These are phyloP conservation scores for Buphagus erythrorhynchus DNA, from an alignment of 2,797 vertebrate genomes.

Conservation along the genomic window DNA sequence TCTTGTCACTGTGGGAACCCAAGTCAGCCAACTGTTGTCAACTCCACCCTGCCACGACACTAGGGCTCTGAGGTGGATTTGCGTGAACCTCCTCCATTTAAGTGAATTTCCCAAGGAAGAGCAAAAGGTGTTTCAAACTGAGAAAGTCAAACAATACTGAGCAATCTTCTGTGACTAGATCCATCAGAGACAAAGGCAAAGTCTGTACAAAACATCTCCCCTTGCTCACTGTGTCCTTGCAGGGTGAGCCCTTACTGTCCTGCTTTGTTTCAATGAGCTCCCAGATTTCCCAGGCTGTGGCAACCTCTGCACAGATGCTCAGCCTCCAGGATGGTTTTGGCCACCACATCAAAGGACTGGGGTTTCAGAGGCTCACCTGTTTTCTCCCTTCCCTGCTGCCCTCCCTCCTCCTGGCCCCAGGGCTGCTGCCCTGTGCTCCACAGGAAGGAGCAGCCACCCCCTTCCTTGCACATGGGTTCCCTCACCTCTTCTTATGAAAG, in stretches of 20 bases:
- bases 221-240: neutral
- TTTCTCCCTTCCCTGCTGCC: rapidly evolving
- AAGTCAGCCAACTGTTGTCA: neutral
- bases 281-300: neutral
- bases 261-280: neutral
- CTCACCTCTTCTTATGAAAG: neutral
- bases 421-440: neutral
- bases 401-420: rapidly evolving
- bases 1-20: neutral
- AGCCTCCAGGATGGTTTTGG: neutral
- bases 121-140: neutral
- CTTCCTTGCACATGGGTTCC: neutral
- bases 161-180: neutral
- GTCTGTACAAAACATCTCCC: neutral
- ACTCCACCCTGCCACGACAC: neutral
- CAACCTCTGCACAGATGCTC: neutral
- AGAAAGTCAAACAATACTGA: neutral
- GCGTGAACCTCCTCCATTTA: neutral
- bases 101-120: neutral
- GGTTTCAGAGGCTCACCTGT: rapidly evolving
- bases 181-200: neutral
- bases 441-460: neutral
- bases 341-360: neutral
- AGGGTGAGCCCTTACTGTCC: neutral
- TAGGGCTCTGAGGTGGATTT: neutral